Percentiles rank a stretch among this genome's conserved stretches.
These are phyloP conservation scores for Zeuzera pyrina DNA, from an alignment of 2,888 invertebrate species.

Conservation along the genomic window DNA sequence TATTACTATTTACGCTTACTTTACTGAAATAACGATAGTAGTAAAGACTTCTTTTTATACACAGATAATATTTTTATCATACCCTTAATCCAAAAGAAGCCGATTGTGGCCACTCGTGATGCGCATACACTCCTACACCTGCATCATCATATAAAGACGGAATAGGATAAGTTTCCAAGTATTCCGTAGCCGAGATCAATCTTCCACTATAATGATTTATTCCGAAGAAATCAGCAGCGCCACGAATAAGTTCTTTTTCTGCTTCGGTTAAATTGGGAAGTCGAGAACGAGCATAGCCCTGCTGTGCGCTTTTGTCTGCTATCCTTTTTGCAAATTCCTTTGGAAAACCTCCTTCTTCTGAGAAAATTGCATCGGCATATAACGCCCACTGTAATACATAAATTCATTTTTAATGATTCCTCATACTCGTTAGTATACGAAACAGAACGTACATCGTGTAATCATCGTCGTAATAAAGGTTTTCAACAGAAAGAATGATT, in stretches of 20 bases:
- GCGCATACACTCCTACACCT: slow-evolving; percentile 2
- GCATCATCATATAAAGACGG: slow-evolving; percentile 5
- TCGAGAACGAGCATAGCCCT: slow-evolving; percentile 55
- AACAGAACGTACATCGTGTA: too few relatives aligned
- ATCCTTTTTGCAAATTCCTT: slow-evolving; percentile 47
- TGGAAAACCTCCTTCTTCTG: slow-evolving; percentile 61
- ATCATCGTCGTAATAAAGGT: too few relatives aligned
- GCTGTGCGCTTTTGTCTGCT: slow-evolving; percentile 49
- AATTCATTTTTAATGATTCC: background rate
- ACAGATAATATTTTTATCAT: background rate
- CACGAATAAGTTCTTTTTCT: slow-evolving; percentile 46
- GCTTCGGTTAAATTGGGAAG: slow-evolving; percentile 55
- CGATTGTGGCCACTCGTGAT: slow-evolving; percentile 4
- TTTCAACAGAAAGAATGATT: too few relatives aligned
- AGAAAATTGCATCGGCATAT: slow-evolving; percentile 63
- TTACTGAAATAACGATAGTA: background rate
- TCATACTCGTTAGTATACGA: background rate
- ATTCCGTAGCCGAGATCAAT: slow-evolving; percentile 4
- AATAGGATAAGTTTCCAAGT: background rate
- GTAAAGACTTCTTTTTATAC: background rate
- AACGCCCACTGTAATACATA: slow-evolving; percentile 23
- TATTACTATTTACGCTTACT: background rate
- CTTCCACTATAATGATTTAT: slow-evolving; percentile 6
- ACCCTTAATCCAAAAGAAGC: slow-evolving; percentile 6
- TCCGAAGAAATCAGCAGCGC: slow-evolving; percentile 14